Evolutionary conservation across 2,113 vertebrate genomes (phyloP).

Genomic region (Protobothrops flavoviridis): DNA sequence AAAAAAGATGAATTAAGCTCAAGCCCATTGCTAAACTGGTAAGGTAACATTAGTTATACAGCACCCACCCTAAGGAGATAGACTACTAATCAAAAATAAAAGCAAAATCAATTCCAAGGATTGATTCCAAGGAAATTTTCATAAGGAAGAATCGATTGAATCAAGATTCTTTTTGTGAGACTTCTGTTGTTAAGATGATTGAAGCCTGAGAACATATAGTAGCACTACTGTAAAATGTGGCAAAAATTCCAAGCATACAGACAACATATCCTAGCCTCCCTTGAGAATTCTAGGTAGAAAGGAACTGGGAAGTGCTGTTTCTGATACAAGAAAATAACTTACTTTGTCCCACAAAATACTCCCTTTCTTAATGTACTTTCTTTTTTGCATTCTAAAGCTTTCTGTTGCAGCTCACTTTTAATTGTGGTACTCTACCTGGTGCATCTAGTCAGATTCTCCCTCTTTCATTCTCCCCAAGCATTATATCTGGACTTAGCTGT

Average conservation of each 20-base stretch:
- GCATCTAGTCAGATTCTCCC: background rate
- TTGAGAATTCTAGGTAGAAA: background rate
- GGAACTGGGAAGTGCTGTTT: background rate
- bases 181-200: background rate
- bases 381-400: background rate
- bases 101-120: background rate
- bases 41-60: background rate
- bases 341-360: background rate
- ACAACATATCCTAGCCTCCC: background rate
- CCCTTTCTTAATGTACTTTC: background rate
- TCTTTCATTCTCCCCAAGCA: background rate
- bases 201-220: background rate
- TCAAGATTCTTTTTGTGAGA: background rate
- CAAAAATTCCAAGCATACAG: background rate
- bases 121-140: background rate
- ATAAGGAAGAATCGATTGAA: background rate
- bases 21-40: background rate
- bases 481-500: background rate
- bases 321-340: background rate
- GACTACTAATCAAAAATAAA: background rate
- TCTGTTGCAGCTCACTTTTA: background rate
- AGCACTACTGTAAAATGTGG: background rate
- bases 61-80: background rate
- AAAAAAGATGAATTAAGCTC: background rate
- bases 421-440: background rate